Evolutionary conservation across 2,888 invertebrate genomes (phyloP), one percentile per base, ranked within the genome.

Genomic region (Dryobota labecula): DNA sequence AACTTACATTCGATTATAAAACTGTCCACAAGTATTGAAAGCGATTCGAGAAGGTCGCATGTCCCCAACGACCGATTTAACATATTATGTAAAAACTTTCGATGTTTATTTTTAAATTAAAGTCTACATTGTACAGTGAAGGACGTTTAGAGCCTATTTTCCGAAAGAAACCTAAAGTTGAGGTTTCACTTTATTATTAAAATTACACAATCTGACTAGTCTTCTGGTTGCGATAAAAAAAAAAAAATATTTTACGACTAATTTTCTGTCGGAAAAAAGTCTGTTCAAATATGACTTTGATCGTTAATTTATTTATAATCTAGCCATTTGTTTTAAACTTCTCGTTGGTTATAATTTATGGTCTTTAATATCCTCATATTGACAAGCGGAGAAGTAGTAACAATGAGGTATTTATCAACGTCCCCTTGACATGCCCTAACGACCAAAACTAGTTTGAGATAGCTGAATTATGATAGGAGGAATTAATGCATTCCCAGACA

Each of bases 1-100:
- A 87, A 89, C 89, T 89, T 90, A 89, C 89, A 87, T 87, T 87
- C 86, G 85, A 90, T 91, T 90, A 91, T 90, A 90, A 90, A 91
- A 93, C 90, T 88, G 89, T 79, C 84, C 85, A 85, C 84, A 82
- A 83, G 84, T 79, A 87, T 86, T 79, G 85, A 89, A 90, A 90
- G 85, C 87, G 83, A 66, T 53, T 53, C 41, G 68, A 80, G 84
- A 92, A 91, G 90, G 89, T 84, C 84, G 76, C 68, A 70, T 51
- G 62, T 73, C 65, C 38, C 56, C 49, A 54, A 53, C 68, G 77
- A 82, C 86, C 83, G 78, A 84, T 82, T 84, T 62, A 75, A 79
- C 64, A 53, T 73, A 68, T 76, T 81, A 85, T 72, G 56, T 84
- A 72, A 75, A 77, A 54, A 77, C 73, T 76, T 75, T 79, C 73